Base-by-base conservation (phyloP, 2,113 vertebrate species). In the Notechis scutatus region DNA sequence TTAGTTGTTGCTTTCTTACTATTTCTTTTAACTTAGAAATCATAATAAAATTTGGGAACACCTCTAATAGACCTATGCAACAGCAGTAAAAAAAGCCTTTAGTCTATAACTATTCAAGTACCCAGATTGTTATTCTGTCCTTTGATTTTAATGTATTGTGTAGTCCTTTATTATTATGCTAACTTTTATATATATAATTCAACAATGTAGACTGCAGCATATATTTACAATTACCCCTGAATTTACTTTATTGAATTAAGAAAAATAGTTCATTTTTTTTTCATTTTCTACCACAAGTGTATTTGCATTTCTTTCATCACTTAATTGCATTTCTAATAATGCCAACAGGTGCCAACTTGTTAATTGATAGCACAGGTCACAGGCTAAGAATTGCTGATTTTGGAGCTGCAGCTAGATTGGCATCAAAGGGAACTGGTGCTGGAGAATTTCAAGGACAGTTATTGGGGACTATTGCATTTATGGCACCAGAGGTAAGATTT, bases 371-470 rank as follows among this genome's bases (percentile, higher is more conserved):
- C 97, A 99, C 98, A 92, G 98, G 98, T 45, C 98, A 99, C 96
- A 98, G 98, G 93, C 96, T 99, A 95, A 97, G 98, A 95, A 98
- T 99, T 94, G 98, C 98, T 56, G 98, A 99, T 95, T 99, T 99
- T 93, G 98, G 98, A 95, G 98, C 98, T 91, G 98, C 98, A 24
- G 98, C 98, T 92, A 98, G 98, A 93, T 95, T 99, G 97, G 98
- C 98, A 56, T 99, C 98, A 47, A 99, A 99, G 97, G 98, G 98
- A 96, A 99, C 98, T 2, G 98, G 98, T 54, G 98, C 98, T 12
- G 98, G 98, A 59, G 98, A 99, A 95, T 99, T 99, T 97, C 98
- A 99, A 97, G 98, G 98, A 93, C 98, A 99, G 64, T 97, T 99
- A 88, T 93, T 99, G 96, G 98, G 98, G 92, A 99, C 98, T 90